Percentiles rank a stretch among this genome's conserved stretches.
Conservation (phyloP, 2,888 invertebrate genomes). For the Opisthograptis luteolata region DNA sequence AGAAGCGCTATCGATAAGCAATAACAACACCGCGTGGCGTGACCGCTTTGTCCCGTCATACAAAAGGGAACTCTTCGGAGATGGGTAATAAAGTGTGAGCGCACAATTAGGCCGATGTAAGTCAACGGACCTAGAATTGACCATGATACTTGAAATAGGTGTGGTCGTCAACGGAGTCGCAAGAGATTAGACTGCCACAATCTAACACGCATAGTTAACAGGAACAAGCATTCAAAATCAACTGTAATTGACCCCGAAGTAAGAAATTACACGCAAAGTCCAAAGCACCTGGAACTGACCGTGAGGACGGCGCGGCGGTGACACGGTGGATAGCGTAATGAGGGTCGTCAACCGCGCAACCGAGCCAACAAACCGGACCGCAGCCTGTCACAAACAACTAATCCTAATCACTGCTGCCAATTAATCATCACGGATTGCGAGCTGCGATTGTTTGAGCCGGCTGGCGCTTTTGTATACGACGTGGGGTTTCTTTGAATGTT, state of each 20-base stretch:
- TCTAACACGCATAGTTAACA: too few species aligned
- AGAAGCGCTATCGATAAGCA: constrained; percentile 15
- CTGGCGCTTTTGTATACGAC: background rate
- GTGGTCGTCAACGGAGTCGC: too few species aligned
- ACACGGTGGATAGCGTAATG: constrained; percentile 41
- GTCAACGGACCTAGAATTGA: constrained; percentile 6
- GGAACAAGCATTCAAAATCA: background rate
- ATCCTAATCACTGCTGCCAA: constrained; percentile 7
- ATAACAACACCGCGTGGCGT: constrained; percentile 18
- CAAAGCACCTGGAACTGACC: constrained; percentile 3
- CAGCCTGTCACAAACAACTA: constrained; percentile 13
- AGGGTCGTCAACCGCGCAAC: constrained; percentile 33
- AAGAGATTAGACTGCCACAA: too few species aligned
- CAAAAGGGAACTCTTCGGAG: constrained; percentile 15
- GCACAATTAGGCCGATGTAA: constrained; percentile 36
- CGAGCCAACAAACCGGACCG: constrained; percentile 41
- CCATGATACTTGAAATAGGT: too few species aligned
- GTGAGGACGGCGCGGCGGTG: constrained; percentile 35
- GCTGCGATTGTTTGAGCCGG: too few species aligned
- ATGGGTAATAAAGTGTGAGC: constrained; percentile 39
- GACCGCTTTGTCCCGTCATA: constrained; percentile 12
- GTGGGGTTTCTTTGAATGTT: too few species aligned
- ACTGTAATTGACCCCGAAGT: constrained; percentile 47
- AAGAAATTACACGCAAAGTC: constrained; percentile 11
- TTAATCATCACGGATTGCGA: constrained; percentile 12